A percentile compares a stretch with the other conserved stretches of the same genome.
Evolutionary conservation across 2,888 invertebrate species (phyloP).

Genomic region (Agrochola macilenta): DNA sequence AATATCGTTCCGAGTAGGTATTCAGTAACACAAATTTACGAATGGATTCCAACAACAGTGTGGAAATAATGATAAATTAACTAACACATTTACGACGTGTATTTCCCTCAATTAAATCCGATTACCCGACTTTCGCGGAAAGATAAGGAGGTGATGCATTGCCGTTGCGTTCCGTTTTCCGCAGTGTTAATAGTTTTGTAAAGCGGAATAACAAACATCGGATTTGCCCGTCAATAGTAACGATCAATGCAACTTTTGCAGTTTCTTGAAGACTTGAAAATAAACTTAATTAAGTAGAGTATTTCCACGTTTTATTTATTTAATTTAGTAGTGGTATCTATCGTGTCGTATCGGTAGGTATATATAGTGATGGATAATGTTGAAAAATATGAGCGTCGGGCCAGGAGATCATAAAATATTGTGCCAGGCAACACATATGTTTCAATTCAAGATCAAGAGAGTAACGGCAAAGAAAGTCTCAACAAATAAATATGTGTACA

Average conservation of each 20-base stretch:
- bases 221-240: background rate
- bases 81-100: conserved; percentile 33
- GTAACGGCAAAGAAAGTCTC: background rate
- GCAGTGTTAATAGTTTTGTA: conserved; percentile 20
- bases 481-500: background rate
- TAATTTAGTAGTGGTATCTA: background rate
- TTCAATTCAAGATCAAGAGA: background rate
- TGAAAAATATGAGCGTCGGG: background rate
- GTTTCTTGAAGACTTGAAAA: background rate
- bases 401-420: too few relatives aligned
- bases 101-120: conserved; percentile 53
- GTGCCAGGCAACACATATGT: too few relatives aligned
- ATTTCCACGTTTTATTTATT: background rate
- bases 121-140: conserved; percentile 54
- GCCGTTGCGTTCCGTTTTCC: conserved; percentile 46
- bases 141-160: conserved; percentile 52
- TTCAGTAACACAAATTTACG: background rate
- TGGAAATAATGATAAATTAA: conserved; percentile 46
- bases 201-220: conserved; percentile 12
- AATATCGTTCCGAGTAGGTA: background rate
- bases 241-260: too few relatives aligned
- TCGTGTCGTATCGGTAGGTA: too few relatives aligned
- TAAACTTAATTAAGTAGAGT: background rate
- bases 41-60: conserved; percentile 12
- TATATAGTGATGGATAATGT: background rate